phyloP scores from a whole-genome alignment of 2,113 vertebrate genomes.

The Stomatorhinus ivindoensis region DNA sequence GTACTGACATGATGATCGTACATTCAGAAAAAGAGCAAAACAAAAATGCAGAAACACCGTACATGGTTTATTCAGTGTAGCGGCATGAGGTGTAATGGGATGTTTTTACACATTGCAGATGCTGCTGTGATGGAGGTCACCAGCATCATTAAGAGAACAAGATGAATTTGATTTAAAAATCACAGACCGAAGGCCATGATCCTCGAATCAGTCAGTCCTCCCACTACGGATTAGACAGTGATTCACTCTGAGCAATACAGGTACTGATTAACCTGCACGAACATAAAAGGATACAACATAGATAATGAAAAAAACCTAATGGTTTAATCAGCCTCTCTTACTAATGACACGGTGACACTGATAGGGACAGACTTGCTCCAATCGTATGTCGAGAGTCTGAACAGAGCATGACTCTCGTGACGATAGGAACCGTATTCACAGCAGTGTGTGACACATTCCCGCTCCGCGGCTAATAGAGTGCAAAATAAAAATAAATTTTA shows the following conservation, averaged over 20 bases:
- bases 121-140: not conserved
- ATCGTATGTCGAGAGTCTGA: not conserved
- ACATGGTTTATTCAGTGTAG: not conserved
- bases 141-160: not conserved
- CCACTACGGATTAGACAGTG: not conserved
- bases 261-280: not conserved
- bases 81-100: not conserved
- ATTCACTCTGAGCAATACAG: not conserved
- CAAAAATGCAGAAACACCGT: not conserved
- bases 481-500: not conserved
- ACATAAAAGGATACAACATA: not conserved
- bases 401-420: not conserved
- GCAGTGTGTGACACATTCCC: not conserved
- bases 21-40: not conserved
- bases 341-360: not conserved
- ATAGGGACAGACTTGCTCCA: not conserved
- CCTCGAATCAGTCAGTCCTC: not conserved
- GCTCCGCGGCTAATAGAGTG: not conserved
- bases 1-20: not conserved
- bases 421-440: not conserved
- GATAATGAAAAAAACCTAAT: not conserved
- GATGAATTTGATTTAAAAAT: not conserved
- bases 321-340: not conserved
- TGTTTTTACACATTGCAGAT: not conserved
- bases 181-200: not conserved